These are phyloP conservation scores for Malaclemys terrapin DNA, from an alignment of 2,113 vertebrate species.

Conservation along the genomic window DNA sequence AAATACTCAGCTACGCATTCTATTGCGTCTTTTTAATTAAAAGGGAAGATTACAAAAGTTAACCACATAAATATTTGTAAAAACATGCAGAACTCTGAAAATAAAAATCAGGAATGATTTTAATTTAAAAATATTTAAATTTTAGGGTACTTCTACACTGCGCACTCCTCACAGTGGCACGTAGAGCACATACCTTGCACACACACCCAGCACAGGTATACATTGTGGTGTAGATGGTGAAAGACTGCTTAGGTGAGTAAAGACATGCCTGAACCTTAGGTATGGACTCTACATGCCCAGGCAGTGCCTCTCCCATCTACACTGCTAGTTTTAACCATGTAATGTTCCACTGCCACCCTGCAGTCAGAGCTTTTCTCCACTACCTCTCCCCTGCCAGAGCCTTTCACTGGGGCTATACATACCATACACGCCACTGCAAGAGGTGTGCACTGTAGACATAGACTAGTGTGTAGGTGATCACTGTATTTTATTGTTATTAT, in stretches of 20 bases:
- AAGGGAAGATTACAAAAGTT: constrained; percentile 64
- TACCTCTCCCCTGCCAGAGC: neutral
- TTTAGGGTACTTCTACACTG: neutral
- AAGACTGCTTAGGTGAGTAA: neutral
- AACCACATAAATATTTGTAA: constrained; percentile 62
- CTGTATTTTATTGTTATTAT: constrained; percentile 56
- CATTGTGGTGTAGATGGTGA: neutral
- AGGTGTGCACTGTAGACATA: neutral
- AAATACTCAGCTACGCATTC: constrained; percentile 61
- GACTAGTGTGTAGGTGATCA: constrained; percentile 1
- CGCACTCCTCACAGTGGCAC: neutral
- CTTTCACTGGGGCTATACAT: neutral
- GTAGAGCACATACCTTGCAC: neutral
- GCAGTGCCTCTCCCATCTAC: neutral
- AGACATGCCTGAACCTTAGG: neutral
- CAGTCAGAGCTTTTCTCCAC: neutral
- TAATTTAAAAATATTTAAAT: neutral
- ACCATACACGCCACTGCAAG: neutral
- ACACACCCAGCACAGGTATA: neutral
- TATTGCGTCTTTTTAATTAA: constrained; percentile 69
- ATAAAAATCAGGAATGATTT: constrained; percentile 50
- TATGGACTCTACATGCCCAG: neutral
- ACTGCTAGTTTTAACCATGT: neutral
- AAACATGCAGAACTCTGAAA: constrained; percentile 42
- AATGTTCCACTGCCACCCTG: neutral